Conservation (phyloP, 2,888 invertebrate species). For the Pocota personata region DNA sequence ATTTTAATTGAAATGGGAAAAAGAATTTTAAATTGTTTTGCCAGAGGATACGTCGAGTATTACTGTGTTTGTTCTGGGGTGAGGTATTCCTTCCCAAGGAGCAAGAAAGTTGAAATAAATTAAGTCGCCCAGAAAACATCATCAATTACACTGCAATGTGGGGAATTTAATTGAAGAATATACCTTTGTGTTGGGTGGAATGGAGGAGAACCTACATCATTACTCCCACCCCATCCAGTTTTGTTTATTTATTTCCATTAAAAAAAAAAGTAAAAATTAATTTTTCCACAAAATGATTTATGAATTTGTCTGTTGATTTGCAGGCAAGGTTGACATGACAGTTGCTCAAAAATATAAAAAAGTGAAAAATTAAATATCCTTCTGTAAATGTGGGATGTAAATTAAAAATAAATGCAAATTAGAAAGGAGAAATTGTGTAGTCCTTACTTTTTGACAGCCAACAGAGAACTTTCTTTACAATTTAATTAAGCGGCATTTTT, state of each 20-base stretch:
- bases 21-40: slow-evolving; percentile 65
- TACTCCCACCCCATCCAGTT: not conserved
- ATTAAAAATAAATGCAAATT: not conserved
- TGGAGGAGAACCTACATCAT: not conserved
- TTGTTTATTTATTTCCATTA: slow-evolving; percentile 17
- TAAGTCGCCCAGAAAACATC: slow-evolving; percentile 57
- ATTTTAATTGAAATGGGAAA: slow-evolving; percentile 72
- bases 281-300: slow-evolving; percentile 35
- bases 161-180: slow-evolving; percentile 56
- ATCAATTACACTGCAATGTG: slow-evolving; percentile 62
- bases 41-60: not conserved
- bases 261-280: slow-evolving; percentile 13
- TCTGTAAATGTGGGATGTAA: not conserved
- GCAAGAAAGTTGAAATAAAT: slow-evolving; percentile 63
- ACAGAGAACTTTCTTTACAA: not conserved
- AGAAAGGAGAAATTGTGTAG: not conserved
- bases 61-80: not conserved
- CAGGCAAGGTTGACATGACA: slow-evolving; percentile 12
- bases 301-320: slow-evolving; percentile 17
- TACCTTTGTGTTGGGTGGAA: slow-evolving; percentile 1
- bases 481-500: not conserved
- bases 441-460: not conserved
- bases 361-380: slow-evolving; percentile 18
- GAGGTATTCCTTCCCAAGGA: not conserved
- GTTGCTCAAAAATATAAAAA: slow-evolving; percentile 7